Conservation (phyloP, 1,140 invertebrate genomes). For the Oryzaephilus surinamensis region DNA sequence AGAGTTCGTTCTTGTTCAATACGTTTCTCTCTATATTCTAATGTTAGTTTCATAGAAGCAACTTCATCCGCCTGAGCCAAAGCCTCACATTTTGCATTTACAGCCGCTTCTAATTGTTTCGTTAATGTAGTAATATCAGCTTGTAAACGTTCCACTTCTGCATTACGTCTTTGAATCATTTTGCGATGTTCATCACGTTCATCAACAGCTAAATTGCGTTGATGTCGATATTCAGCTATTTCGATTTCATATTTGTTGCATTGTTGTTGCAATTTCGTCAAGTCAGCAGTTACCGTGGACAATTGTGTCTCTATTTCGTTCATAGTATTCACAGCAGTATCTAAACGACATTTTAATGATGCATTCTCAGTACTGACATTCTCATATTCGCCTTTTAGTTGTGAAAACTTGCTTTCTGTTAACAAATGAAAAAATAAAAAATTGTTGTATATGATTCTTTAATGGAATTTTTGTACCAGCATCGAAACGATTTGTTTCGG, state of each 20-base stretch:
- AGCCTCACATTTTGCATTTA: conserved; percentile 72
- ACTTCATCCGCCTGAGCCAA: conserved; percentile 69
- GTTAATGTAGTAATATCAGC: conserved; percentile 50
- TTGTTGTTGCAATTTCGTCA: conserved; percentile 50
- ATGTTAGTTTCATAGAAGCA: conserved; percentile 60
- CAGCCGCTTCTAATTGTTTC: conserved; percentile 54
- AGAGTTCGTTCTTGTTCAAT: conserved; percentile 68
- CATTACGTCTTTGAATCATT: conserved; percentile 55
- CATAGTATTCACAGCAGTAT: conserved; percentile 49
- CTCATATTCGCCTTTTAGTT: conserved; percentile 45
- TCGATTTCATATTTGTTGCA: conserved; percentile 44
- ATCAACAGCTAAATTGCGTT: conserved; percentile 53
- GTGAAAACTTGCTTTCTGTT: conserved; percentile 49
- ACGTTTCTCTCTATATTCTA: conserved; percentile 72
- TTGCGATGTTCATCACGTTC: conserved; percentile 59
- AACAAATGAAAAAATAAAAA: conserved; percentile 20
- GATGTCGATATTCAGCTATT: conserved; percentile 41
- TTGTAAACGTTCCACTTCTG: conserved; percentile 57
- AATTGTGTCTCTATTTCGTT: conserved; percentile 50
- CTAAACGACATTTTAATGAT: conserved; percentile 49
- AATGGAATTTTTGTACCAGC: conserved; percentile 40
- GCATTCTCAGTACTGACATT: conserved; percentile 50
- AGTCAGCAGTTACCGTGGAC: conserved; percentile 46
- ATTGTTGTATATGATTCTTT: conserved; percentile 8
- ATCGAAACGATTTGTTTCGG: conserved; percentile 48